phyloP scores from a whole-genome alignment of 2,113 vertebrate genomes.

The Halichoeres trimaculatus region DNA sequence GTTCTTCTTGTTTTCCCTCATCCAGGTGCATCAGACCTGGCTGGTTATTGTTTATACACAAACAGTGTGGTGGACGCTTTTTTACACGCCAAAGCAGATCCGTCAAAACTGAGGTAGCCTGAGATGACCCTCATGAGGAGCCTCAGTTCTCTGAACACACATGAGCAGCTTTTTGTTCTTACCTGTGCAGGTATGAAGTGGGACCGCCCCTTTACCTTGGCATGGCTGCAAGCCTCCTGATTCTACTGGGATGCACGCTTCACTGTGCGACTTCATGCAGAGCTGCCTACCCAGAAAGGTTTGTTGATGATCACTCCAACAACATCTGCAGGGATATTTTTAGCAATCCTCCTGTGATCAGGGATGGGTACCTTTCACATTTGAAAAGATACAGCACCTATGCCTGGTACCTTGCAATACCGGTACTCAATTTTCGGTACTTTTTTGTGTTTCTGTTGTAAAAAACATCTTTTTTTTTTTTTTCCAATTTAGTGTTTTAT shows the following conservation, averaged over 20 bases:
- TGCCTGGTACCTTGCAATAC: no score
- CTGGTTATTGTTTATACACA: slow-evolving; percentile 62
- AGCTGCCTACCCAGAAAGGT: slow-evolving; percentile 36
- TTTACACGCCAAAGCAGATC: slow-evolving; percentile 60
- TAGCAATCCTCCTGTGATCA: no score
- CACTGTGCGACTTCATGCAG: slow-evolving; percentile 20
- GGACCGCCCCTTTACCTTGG: slow-evolving; percentile 49
- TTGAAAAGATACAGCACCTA: no score
- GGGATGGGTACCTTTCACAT: no score
- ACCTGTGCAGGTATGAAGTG: slow-evolving; percentile 39
- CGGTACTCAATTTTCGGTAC: no score
- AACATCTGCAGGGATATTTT: no score
- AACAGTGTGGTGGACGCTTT: slow-evolving; percentile 47
- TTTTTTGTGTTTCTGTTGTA: no score
- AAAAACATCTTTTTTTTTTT: no score
- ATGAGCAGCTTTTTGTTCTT: neutral
- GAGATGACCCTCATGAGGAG: neutral
- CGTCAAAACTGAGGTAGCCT: slow-evolving; percentile 38
- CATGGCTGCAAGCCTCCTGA: slow-evolving; percentile 44
- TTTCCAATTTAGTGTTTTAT: neutral
- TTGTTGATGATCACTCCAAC: neutral
- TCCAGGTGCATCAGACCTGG: slow-evolving; percentile 43
- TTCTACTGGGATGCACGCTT: slow-evolving; percentile 23
- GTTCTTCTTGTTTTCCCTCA: slow-evolving; percentile 23
- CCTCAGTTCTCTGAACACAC: neutral